Percentiles rank a stretch among this genome's conserved stretches.
Evolutionary conservation across 2,888 invertebrate species (phyloP).

Genomic region (Philereme vetulata): DNA sequence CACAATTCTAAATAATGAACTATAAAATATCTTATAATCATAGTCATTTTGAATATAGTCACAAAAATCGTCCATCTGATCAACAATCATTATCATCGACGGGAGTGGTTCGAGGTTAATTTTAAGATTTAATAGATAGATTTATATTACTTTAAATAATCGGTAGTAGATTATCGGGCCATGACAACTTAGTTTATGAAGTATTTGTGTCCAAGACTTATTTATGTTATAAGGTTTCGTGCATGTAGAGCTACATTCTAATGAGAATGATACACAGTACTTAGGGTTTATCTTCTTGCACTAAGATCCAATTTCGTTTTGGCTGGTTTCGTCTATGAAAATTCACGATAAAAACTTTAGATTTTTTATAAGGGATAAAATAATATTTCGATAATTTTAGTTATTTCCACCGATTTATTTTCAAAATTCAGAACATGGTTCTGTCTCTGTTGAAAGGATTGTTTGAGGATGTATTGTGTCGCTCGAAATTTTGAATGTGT

Average conservation of each 20-base stretch:
- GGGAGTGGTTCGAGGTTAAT: slow-evolving; percentile 78
- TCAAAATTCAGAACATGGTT: slow-evolving; percentile 76
- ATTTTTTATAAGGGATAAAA: slow-evolving; percentile 15
- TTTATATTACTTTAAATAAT: slow-evolving; percentile 70
- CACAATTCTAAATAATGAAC: slow-evolving; percentile 61
- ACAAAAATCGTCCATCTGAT: slow-evolving; percentile 69
- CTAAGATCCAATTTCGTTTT: slow-evolving; percentile 16
- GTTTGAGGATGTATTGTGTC: slow-evolving; percentile 60
- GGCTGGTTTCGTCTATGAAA: slow-evolving; percentile 11
- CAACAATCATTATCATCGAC: slow-evolving; percentile 70
- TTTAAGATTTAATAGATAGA: slow-evolving; percentile 68
- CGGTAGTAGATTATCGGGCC: slow-evolving; percentile 78
- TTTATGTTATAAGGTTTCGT: slow-evolving; percentile 64
- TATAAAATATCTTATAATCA: slow-evolving; percentile 54
- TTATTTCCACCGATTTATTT: slow-evolving; percentile 75
- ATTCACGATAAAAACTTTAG: slow-evolving; percentile 4
- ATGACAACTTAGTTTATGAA: slow-evolving; percentile 76
- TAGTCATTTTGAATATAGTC: slow-evolving; percentile 75
- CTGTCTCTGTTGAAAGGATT: slow-evolving; percentile 58
- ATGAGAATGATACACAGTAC: slow-evolving; percentile 6
- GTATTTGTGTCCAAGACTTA: slow-evolving; percentile 76
- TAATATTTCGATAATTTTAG: slow-evolving; percentile 40
- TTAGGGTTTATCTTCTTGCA: slow-evolving; percentile 10
- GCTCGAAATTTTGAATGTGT: slow-evolving; percentile 51
- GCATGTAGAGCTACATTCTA: slow-evolving; percentile 35